Percentiles rank a stretch among this genome's conserved stretches.
phyloP scores from a whole-genome alignment of 1,140 invertebrate genomes.

The Hormaphis cornu region DNA sequence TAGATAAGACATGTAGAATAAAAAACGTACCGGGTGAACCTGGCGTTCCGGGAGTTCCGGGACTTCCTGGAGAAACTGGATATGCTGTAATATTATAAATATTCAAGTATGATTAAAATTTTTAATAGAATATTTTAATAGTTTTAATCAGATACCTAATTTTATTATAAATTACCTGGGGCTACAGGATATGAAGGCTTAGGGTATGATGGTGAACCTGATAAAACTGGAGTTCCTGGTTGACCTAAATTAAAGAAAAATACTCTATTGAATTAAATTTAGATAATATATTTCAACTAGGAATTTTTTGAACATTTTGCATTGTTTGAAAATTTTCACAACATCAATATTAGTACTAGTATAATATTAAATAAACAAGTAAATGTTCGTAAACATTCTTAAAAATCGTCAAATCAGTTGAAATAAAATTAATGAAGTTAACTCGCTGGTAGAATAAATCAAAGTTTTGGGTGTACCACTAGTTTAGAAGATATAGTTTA shows the following conservation, averaged over 20 bases:
- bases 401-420: too few species aligned
- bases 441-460: too few species aligned
- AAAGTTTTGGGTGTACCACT: too few species aligned
- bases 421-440: too few species aligned
- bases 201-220: not conserved
- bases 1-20: conserved; percentile 33
- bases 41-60: conserved; percentile 35
- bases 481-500: too few species aligned
- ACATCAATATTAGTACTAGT: too few species aligned
- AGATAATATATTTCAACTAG: conserved; percentile 12
- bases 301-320: too few species aligned
- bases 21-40: conserved; percentile 33
- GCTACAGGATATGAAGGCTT: conserved; percentile 20
- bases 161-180: conserved; percentile 21
- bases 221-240: conserved; percentile 19
- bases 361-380: too few species aligned
- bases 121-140: not conserved
- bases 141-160: not conserved
- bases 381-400: too few species aligned
- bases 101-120: not conserved
- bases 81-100: conserved; percentile 24
- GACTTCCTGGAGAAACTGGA: conserved; percentile 33
- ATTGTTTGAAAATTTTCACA: too few species aligned
- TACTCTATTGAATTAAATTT: not conserved
- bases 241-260: conserved; percentile 32